phyloP scores from a whole-genome alignment of 2,888 invertebrate genomes.

The Drosophila ezoana region DNA sequence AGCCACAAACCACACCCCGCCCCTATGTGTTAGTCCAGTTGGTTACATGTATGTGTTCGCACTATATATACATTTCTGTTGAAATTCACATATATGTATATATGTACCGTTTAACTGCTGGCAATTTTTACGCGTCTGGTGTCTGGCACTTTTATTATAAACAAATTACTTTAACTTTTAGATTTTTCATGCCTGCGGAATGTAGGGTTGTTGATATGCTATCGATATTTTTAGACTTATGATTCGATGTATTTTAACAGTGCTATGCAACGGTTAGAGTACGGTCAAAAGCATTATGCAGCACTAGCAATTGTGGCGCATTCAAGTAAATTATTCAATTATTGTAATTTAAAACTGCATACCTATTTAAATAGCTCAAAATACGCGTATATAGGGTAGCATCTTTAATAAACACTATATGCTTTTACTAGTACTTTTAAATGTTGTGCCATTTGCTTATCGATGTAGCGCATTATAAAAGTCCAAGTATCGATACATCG shows the following conservation, averaged over 20 bases:
- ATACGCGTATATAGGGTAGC: no score
- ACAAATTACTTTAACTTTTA: slow-evolving; percentile 56
- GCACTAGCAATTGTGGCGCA: slow-evolving; percentile 40
- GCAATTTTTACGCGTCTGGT: slow-evolving; percentile 19
- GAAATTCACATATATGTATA: slow-evolving; percentile 6
- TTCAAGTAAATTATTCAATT: slow-evolving; percentile 1
- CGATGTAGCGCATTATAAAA: slow-evolving; percentile 24
- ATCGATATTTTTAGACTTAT: slow-evolving; percentile 41
- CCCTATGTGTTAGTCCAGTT: slow-evolving; percentile 1
- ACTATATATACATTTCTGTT: background rate
- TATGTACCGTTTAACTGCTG: slow-evolving; percentile 42
- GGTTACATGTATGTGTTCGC: slow-evolving; percentile 17
- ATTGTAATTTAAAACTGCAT: background rate
- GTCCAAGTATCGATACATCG: slow-evolving; percentile 39
- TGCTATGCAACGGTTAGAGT: slow-evolving; percentile 7
- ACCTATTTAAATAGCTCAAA: background rate
- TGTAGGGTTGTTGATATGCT: slow-evolving; percentile 65
- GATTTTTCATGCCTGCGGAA: slow-evolving; percentile 64
- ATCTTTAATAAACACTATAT: background rate
- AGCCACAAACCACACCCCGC: slow-evolving; percentile 55
- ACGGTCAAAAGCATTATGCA: slow-evolving; percentile 11
- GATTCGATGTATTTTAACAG: slow-evolving; percentile 9
- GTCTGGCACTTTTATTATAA: slow-evolving; percentile 48
- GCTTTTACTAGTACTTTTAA: background rate
- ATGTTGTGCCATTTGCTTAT: slow-evolving; percentile 8